phyloP scores from a whole-genome alignment of 2,113 vertebrate species.

The Lathamus discolor region DNA sequence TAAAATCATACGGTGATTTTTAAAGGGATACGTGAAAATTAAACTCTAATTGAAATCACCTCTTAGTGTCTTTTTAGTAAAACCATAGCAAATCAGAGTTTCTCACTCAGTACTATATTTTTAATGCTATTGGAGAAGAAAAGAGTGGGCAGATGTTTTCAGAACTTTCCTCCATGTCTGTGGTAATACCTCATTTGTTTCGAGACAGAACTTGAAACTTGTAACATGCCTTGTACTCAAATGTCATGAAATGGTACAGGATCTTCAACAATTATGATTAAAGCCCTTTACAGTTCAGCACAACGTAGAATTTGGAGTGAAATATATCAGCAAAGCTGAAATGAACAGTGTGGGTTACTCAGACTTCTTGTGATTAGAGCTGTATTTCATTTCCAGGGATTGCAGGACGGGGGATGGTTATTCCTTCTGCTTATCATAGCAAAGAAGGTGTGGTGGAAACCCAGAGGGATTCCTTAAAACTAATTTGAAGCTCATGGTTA shows the following conservation, averaged over 20 bases:
- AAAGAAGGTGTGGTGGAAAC: not conserved
- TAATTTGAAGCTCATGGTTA: not conserved
- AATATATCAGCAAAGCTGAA: not conserved
- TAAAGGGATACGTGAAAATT: not conserved
- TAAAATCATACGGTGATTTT: not conserved
- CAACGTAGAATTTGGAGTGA: not conserved
- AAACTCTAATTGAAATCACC: not conserved
- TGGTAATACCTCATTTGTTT: not conserved
- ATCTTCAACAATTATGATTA: not conserved
- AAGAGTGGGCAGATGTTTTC: not conserved
- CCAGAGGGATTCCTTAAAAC: not conserved
- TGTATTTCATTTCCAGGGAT: not conserved
- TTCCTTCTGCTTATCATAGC: not conserved
- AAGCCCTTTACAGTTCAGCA: not conserved
- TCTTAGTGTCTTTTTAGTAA: not conserved
- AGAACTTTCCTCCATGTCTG: not conserved
- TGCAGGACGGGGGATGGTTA: not conserved
- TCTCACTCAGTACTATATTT: not conserved
- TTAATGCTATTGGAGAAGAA: not conserved
- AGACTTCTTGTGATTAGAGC: not conserved
- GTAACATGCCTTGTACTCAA: not conserved
- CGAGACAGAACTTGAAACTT: not conserved
- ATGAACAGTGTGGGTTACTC: not conserved
- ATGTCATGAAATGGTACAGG: not conserved
- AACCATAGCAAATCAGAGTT: not conserved